Conservation (phyloP, 2,113 vertebrate species). For the Xenopus borealis region DNA sequence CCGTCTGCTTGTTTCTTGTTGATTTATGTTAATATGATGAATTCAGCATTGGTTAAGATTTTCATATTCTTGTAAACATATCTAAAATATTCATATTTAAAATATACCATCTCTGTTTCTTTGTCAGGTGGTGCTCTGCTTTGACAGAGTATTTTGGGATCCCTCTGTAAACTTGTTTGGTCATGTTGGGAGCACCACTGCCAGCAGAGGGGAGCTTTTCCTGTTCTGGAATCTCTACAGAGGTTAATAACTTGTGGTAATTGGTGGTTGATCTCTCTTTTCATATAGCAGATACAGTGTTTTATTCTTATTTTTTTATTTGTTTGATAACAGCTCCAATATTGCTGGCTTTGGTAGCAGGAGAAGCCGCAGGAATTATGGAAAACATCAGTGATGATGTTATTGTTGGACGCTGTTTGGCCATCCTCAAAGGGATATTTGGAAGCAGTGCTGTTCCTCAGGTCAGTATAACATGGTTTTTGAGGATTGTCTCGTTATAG, state of each 20-base stretch:
- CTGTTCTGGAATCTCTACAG: slow-evolving; percentile 99
- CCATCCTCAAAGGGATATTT: slow-evolving; percentile 97
- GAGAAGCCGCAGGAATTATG: slow-evolving; percentile 97
- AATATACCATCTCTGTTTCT: not conserved
- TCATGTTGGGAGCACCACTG: slow-evolving; percentile 95
- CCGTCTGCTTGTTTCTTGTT: too few relatives aligned
- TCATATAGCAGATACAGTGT: not conserved
- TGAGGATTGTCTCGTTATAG: too few relatives aligned
- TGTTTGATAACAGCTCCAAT: slow-evolving; percentile 77
- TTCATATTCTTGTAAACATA: too few relatives aligned
- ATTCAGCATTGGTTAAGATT: too few relatives aligned
- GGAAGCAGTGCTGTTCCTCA: slow-evolving; percentile 95
- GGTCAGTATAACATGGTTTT: slow-evolving; percentile 57
- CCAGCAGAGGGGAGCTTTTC: slow-evolving; percentile 95
- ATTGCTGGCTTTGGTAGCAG: slow-evolving; percentile 90
- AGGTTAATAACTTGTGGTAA: slow-evolving; percentile 64
- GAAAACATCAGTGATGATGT: slow-evolving; percentile 98
- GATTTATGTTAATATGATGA: too few relatives aligned
- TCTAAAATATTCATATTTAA: not conserved
- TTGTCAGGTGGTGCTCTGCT: slow-evolving; percentile 90
- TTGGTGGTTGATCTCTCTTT: not conserved
- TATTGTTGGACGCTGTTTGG: slow-evolving; percentile 94
- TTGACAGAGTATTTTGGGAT: slow-evolving; percentile 98
- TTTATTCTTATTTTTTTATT: slow-evolving; percentile 4
- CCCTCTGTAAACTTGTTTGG: slow-evolving; percentile 96